Percentiles rank a stretch among this genome's conserved stretches.
These are phyloP conservation scores for Luffia ferchaultella DNA, from an alignment of 2,888 invertebrate genomes.

Conservation along the genomic window DNA sequence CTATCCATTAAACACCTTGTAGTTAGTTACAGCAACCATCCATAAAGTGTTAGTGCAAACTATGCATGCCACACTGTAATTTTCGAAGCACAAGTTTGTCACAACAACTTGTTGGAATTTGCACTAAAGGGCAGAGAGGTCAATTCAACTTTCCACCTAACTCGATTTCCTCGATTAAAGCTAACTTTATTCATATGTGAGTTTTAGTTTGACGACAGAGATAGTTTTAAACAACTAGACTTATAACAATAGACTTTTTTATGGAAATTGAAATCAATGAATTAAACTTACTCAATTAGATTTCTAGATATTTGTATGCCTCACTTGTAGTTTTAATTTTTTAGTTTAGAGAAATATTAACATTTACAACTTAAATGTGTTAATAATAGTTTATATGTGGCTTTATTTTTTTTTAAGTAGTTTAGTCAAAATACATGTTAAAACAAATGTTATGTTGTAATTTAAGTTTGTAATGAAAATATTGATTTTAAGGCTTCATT, in stretches of 20 bases:
- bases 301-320: too few relatives aligned
- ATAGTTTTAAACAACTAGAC: background rate
- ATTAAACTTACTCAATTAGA: background rate
- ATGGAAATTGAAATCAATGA: background rate
- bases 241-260: background rate
- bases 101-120: slow-evolving; percentile 6
- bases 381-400: too few relatives aligned
- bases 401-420: too few relatives aligned
- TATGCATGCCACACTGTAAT: slow-evolving; percentile 1
- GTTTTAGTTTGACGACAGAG: background rate
- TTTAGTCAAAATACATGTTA: too few relatives aligned
- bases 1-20: background rate
- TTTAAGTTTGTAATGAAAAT: too few relatives aligned
- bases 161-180: background rate
- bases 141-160: background rate
- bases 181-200: background rate
- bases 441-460: too few relatives aligned
- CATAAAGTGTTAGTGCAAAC: background rate
- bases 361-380: too few relatives aligned
- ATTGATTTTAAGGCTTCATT: too few relatives aligned
- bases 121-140: background rate
- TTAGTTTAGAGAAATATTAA: too few relatives aligned
- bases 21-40: background rate
- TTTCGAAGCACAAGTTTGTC: background rate
- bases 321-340: too few relatives aligned